Percentiles rank a stretch among this genome's conserved stretches.
Evolutionary conservation across 1,140 invertebrate genomes (phyloP).

Genomic region (Antheraea pernyi): DNA sequence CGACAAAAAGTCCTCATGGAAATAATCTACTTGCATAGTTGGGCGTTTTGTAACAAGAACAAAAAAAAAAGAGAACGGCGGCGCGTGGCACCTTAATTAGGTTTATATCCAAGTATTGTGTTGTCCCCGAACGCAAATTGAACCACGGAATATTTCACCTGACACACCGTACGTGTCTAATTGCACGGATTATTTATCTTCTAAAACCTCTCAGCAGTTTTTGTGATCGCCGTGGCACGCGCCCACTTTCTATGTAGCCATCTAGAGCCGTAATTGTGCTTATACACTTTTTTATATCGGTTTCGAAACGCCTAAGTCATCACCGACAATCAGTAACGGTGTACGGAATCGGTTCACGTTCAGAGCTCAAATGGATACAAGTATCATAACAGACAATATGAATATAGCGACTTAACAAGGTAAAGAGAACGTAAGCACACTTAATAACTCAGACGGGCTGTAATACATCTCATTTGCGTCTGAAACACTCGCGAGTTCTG

Average conservation of each 20-base stretch:
- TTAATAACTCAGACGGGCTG: not conserved
- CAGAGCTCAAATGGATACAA: constrained; percentile 11
- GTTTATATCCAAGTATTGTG: constrained; percentile 52
- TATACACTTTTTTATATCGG: constrained; percentile 56
- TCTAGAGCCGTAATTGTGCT: constrained; percentile 65
- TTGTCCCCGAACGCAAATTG: constrained; percentile 54
- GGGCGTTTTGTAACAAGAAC: constrained; percentile 12
- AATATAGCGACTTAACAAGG: constrained; percentile 6
- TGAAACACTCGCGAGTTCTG: not conserved
- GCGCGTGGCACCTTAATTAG: constrained; percentile 56
- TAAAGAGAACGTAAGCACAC: constrained; percentile 8
- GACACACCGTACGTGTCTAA: constrained; percentile 68
- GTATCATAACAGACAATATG: constrained; percentile 14
- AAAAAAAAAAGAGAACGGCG: constrained; percentile 45
- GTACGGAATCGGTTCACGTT: constrained; percentile 21
- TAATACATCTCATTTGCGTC: not conserved
- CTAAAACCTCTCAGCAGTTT: constrained; percentile 53
- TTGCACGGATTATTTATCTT: constrained; percentile 69
- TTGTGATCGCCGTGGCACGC: constrained; percentile 61
- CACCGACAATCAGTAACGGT: constrained; percentile 57
- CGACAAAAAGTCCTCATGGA: constrained; percentile 9
- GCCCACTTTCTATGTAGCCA: constrained; percentile 67
- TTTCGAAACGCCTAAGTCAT: constrained; percentile 58
- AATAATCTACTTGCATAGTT: constrained; percentile 5
- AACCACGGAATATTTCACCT: constrained; percentile 67